Base-by-base conservation (phyloP, 2,113 vertebrate genomes). In the Mungos mungo region DNA sequence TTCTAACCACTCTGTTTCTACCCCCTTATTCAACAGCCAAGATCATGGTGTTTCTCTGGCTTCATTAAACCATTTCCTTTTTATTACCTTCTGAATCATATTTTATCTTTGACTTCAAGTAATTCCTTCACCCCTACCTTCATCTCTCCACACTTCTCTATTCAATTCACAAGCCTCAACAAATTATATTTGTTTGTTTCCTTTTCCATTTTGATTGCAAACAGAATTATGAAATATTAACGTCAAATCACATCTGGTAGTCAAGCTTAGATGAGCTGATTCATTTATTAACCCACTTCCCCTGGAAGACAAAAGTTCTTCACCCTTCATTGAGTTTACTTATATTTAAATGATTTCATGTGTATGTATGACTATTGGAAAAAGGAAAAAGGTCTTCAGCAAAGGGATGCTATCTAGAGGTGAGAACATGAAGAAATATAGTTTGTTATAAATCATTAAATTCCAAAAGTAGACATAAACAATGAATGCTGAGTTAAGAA, bases 151-250 rank as follows among this genome's bases (percentile, higher is more conserved):
- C 38, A 74, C 23, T 77, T 93, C 23, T 47, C 9, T 69, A 50
- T 33, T 74, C 16, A 90, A 21, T 65, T 95, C 35, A 71, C 2
- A 5, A 16, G 47, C 29, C 52, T 91, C 45, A 84, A 88, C 12
- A 91, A 57, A 79, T 84, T 91, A 90, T 77, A 52, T 65, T 85
- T 93, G 33, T 72, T 97, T 66, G 10, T 83, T 95, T 88, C 72
- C 69, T 94, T 88, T 65, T 9, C 16, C 8, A 35, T 76, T 85
- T 90, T 85, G 14, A 88, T 77, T 93, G 4, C 68, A 77, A 93
- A 82, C 7, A 82, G 45, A 90, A 81, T 85, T 89, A 86, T 66
- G 66, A 72, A 97, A 74, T 71, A 10, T 95, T 57, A 80, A 84
- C 74, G 54, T 77, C 35, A 68, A 47, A 57, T 77, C n/a, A 45